Evolutionary conservation across 2,113 vertebrate species (phyloP).

Genomic region (Syngnathoides biaculeatus): DNA sequence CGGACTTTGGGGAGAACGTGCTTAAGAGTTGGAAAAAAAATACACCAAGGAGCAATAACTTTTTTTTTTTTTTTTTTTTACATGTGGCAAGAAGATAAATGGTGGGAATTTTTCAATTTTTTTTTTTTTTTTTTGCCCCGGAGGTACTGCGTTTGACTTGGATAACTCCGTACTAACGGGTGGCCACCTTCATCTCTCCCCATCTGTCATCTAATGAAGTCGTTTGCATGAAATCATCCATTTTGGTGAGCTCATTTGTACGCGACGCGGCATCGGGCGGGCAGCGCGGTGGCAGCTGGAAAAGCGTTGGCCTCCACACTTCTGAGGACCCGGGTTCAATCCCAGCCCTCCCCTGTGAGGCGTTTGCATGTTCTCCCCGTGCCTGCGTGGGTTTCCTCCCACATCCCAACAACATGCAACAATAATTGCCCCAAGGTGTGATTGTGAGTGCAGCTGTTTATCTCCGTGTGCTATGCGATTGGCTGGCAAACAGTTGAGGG

Average conservation of each 20-base stretch:
- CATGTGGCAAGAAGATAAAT: background rate
- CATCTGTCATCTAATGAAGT: background rate
- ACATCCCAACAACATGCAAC: no score
- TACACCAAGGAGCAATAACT: conserved; percentile 1
- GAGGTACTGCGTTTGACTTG: background rate
- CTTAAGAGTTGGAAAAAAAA: background rate
- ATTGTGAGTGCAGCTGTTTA: no score
- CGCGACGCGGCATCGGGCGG: no score
- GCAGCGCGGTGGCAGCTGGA: no score
- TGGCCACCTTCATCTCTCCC: background rate
- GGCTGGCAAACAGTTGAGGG: no score
- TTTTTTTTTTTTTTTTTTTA: background rate
- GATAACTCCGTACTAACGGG: background rate
- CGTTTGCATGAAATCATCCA: background rate
- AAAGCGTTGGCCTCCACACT: no score
- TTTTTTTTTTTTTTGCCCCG: background rate
- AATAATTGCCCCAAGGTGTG: no score
- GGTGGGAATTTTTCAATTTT: background rate
- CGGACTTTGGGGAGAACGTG: background rate
- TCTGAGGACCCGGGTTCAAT: no score
- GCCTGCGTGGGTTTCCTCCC: no score
- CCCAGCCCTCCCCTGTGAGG: no score
- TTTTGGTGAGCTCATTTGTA: background rate
- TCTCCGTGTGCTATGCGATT: no score
- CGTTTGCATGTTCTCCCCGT: no score